A percentile compares a stretch with the other conserved stretches of the same genome.
phyloP scores from a whole-genome alignment of 2,797 vertebrate species.

The Poecile montanus region DNA sequence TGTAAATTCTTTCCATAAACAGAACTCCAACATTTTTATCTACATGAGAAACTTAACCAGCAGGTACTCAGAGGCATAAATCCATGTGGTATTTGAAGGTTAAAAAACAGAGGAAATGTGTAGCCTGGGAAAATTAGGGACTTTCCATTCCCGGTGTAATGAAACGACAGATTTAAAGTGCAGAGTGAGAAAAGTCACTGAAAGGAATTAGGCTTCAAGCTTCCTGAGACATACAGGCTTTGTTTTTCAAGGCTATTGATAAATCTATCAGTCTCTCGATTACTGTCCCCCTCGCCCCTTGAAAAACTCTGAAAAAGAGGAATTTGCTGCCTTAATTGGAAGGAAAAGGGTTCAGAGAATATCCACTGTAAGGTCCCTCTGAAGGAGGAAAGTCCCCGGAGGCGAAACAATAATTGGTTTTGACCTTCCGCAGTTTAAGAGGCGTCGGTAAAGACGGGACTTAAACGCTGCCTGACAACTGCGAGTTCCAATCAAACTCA shows the following conservation, averaged over 20 bases:
- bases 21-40: not conserved
- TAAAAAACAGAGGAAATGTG: slow-evolving; percentile 58
- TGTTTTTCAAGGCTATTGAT: slow-evolving; percentile 65
- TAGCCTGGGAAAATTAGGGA: slow-evolving; percentile 74
- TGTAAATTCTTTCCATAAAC: not conserved
- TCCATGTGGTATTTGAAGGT: slow-evolving; percentile 37
- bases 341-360: slow-evolving; percentile 47
- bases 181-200: slow-evolving; percentile 70
- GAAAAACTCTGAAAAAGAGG: not conserved
- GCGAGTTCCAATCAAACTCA: slow-evolving; percentile 55
- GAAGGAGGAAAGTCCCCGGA: slow-evolving; percentile 68
- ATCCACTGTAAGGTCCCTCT: slow-evolving; percentile 51
- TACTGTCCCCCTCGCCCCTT: not conserved
- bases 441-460: slow-evolving; percentile 55
- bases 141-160: slow-evolving; percentile 71
- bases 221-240: slow-evolving; percentile 59
- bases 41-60: not conserved
- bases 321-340: slow-evolving; percentile 54
- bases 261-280: slow-evolving; percentile 35
- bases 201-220: slow-evolving; percentile 62
- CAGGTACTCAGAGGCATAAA: slow-evolving; percentile 27
- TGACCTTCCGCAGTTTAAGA: slow-evolving; percentile 71
- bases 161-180: slow-evolving; percentile 68
- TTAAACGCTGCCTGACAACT: slow-evolving; percentile 68
- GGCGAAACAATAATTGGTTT: slow-evolving; percentile 71